Evolutionary conservation across 2,888 invertebrate species (phyloP).

Genomic region (Chorisops tibialis): DNA sequence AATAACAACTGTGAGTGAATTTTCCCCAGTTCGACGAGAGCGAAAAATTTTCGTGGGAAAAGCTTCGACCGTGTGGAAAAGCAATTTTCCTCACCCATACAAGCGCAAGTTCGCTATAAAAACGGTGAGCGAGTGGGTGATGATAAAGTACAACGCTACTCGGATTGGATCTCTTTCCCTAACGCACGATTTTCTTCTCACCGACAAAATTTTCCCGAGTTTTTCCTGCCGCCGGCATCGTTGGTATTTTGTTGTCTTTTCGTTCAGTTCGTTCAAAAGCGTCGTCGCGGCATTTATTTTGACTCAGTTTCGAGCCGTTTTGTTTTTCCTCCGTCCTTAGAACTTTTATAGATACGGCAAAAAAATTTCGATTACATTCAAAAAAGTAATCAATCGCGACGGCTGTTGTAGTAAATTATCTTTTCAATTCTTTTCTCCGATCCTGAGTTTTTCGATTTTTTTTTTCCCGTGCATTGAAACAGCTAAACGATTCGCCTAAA

Average conservation of each 20-base stretch:
- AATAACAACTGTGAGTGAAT: constrained; percentile 5
- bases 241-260: constrained; percentile 27
- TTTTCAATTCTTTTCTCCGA: too few relatives aligned
- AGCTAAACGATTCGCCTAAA: too few relatives aligned
- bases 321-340: constrained; percentile 8
- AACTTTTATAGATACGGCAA: too few relatives aligned
- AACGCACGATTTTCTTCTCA: constrained; percentile 13
- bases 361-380: too few relatives aligned
- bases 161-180: constrained; percentile 4
- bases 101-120: too few relatives aligned
- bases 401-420: too few relatives aligned
- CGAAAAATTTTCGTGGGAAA: constrained; percentile 16
- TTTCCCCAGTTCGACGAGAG: constrained; percentile 8
- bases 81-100: constrained; percentile 15
- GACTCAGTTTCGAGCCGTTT: constrained; percentile 13
- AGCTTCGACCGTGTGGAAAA: constrained; percentile 12
- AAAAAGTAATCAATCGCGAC: too few relatives aligned
- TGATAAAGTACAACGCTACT: too few relatives aligned
- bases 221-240: constrained; percentile 15
- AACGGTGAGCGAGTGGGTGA: too few relatives aligned
- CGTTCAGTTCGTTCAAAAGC: constrained; percentile 30
- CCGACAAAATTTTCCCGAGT: constrained; percentile 11
- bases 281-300: constrained; percentile 32
- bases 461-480: too few relatives aligned
- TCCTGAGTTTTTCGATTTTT: too few relatives aligned